Percentiles rank a stretch among this genome's conserved stretches.
Conservation (phyloP, 2,888 invertebrate species). For the Lochmaea crataegi region DNA sequence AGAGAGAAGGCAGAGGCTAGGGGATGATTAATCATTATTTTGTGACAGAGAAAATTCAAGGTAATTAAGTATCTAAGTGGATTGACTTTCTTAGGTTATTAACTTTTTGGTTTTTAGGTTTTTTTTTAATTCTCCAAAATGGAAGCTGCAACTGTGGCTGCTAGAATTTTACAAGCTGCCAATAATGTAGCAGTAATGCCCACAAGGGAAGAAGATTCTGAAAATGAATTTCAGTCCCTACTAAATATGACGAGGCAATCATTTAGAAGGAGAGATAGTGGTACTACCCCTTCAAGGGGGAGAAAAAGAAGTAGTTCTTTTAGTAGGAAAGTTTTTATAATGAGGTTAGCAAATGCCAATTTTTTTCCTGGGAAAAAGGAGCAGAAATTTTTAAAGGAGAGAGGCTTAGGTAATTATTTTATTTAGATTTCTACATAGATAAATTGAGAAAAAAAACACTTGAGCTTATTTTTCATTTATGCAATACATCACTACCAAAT, state of each 20-base stretch:
- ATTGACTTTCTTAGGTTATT: no score
- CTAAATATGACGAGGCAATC: background rate
- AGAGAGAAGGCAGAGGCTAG: no score
- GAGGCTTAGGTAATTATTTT: constrained; percentile 13
- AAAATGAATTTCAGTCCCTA: background rate
- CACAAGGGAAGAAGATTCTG: constrained; percentile 1
- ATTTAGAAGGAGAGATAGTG: constrained; percentile 15
- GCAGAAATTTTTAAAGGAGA: constrained; percentile 2
- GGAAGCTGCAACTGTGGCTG: constrained; percentile 3
- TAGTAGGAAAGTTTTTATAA: constrained; percentile 11
- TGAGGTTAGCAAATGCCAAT: constrained; percentile 6
- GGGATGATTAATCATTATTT: no score
- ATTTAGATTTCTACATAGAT: background rate
- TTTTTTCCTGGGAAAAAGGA: constrained; percentile 12
- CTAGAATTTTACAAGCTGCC: constrained; percentile 13
- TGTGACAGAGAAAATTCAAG: no score
- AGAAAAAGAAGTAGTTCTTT: constrained; percentile 8
- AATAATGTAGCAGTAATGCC: constrained; percentile 10
- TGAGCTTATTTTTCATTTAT: no score
- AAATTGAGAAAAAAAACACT: no score
- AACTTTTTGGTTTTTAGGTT: no score
- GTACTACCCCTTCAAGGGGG: constrained; percentile 9
- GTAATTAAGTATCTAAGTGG: no score
- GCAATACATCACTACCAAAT: no score
- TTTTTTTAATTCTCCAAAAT: background rate